These are phyloP conservation scores for Latrodectus geometricus DNA, from an alignment of 1,140 invertebrate species.

Conservation along the genomic window DNA sequence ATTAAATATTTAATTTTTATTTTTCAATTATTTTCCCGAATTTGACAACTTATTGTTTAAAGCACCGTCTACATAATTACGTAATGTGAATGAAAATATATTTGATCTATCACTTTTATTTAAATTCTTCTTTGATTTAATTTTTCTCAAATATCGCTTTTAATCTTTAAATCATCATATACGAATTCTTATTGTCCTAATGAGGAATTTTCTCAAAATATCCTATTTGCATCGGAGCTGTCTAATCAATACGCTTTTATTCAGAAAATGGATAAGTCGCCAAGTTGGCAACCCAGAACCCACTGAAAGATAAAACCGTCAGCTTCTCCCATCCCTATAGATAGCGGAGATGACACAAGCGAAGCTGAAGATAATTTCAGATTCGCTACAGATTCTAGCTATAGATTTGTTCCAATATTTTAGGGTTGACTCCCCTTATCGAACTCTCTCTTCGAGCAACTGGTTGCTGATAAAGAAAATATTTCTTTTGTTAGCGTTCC, in stretches of 20 bases:
- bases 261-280: not conserved
- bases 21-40: too few relatives aligned
- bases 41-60: too few relatives aligned
- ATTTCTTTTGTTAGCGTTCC: conserved; percentile 17
- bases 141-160: too few relatives aligned
- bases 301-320: conserved; percentile 45
- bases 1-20: too few relatives aligned
- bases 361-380: conserved; percentile 55
- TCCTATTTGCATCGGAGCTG: too few relatives aligned
- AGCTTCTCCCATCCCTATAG: conserved; percentile 15
- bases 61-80: too few relatives aligned
- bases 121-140: too few relatives aligned
- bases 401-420: conserved; percentile 61
- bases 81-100: too few relatives aligned
- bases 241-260: not conserved
- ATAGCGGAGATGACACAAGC: conserved; percentile 30
- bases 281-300: conserved; percentile 12
- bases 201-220: too few relatives aligned
- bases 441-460: conserved; percentile 36
- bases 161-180: too few relatives aligned
- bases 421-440: conserved; percentile 52
- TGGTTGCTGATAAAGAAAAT: conserved; percentile 55
- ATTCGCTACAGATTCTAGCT: conserved; percentile 39
- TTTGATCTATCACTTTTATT: too few relatives aligned
- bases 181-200: too few relatives aligned